Evolutionary conservation across 2,113 vertebrate genomes (phyloP).

Genomic region (Oryzias curvinotus): DNA sequence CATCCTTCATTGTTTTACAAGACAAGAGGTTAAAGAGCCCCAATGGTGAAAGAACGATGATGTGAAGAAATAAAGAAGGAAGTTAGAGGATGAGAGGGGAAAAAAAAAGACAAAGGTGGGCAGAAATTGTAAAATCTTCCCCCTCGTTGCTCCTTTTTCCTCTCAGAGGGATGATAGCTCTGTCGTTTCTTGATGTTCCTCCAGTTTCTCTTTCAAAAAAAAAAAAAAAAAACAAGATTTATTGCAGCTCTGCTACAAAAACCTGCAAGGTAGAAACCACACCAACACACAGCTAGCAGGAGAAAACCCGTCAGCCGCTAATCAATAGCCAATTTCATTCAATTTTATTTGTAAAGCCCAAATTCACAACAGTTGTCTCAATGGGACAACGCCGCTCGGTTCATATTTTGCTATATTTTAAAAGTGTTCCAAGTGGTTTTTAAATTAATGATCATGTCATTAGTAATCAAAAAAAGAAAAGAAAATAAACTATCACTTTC

Average conservation of each 20-base stretch:
- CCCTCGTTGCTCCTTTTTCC: neutral
- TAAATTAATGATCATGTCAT: too few species aligned
- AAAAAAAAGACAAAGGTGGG: conserved; percentile 10
- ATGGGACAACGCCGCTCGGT: too few species aligned
- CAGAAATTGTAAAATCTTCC: conserved; percentile 28
- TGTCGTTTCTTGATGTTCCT: conserved; percentile 71
- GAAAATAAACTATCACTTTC: too few species aligned
- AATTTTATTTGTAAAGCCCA: too few species aligned
- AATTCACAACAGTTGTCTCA: too few species aligned
- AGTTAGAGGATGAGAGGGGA: too few species aligned
- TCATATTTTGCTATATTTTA: too few species aligned
- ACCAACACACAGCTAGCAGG: neutral
- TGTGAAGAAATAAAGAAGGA: neutral
- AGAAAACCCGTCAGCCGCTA: neutral
- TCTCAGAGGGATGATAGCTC: conserved; percentile 50
- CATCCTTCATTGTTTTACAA: conserved; percentile 41
- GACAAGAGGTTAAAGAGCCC: conserved; percentile 14
- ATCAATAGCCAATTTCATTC: too few species aligned
- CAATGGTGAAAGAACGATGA: conserved; percentile 41
- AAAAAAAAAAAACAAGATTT: conserved; percentile 56
- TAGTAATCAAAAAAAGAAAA: too few species aligned
- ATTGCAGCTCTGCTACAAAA: neutral
- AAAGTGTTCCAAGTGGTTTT: too few species aligned
- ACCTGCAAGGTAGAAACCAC: neutral
- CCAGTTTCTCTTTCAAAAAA: conserved; percentile 59